Conservation (phyloP, 2,888 invertebrate genomes). For the Latheticus oryzae region DNA sequence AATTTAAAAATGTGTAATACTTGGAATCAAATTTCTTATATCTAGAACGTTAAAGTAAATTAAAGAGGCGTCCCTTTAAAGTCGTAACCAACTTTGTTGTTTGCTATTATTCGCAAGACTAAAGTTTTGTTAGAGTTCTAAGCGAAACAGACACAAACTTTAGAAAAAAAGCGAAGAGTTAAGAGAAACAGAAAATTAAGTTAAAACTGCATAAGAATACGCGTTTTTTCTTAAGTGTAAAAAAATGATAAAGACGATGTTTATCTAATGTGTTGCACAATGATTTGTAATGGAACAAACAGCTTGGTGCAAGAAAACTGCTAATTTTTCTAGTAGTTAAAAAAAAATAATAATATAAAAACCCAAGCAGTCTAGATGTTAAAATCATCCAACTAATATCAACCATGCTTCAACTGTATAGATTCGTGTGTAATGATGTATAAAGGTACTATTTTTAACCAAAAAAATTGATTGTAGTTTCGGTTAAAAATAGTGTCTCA, state of each 20-base stretch:
- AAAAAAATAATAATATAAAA: conserved; percentile 47
- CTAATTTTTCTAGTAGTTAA: conserved; percentile 52
- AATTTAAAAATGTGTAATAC: not conserved
- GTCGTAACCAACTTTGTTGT: conserved; percentile 22
- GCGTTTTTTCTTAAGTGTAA: too few species aligned
- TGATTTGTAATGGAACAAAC: too few species aligned
- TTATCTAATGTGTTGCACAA: too few species aligned
- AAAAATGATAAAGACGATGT: too few species aligned
- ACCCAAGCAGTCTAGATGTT: conserved; percentile 13
- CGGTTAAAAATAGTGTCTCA: conserved; percentile 35
- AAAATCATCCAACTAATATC: conserved; percentile 23
- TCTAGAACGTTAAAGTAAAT: conserved; percentile 20
- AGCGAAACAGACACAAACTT: not conserved
- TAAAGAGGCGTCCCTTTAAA: conserved; percentile 15
- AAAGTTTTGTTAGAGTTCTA: too few species aligned
- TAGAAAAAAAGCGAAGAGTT: conserved; percentile 1
- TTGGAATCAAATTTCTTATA: conserved; percentile 14
- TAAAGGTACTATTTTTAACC: conserved; percentile 35
- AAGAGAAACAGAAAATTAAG: not conserved
- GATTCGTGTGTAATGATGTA: conserved; percentile 5
- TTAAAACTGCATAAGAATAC: too few species aligned
- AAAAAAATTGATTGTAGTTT: conserved; percentile 21
- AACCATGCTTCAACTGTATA: conserved; percentile 28
- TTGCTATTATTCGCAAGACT: conserved; percentile 15
- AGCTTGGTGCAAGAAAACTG: too few species aligned